Percentiles rank a stretch among this genome's conserved stretches.
Conservation (phyloP, 2,797 vertebrate species). For the Platalea minor region DNA sequence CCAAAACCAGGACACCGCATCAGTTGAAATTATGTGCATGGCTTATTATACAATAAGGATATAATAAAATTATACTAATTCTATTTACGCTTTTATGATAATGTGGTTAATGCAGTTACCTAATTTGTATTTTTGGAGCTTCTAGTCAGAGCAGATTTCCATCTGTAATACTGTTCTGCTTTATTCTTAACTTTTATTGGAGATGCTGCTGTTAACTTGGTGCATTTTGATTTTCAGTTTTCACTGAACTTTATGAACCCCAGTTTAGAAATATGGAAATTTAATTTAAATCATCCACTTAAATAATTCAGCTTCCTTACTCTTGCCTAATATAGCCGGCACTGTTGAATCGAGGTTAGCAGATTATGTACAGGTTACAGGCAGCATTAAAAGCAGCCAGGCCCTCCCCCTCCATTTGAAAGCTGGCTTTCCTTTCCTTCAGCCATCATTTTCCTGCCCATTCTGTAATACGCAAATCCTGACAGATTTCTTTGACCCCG, state of each 20-base stretch:
- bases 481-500: neutral
- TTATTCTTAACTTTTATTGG: neutral
- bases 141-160: neutral
- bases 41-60: neutral
- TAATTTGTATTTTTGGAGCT: neutral
- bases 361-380: neutral
- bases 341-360: neutral
- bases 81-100: neutral
- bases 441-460: neutral
- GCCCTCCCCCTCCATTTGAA: neutral
- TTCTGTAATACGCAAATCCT: neutral
- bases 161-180: neutral
- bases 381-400: neutral
- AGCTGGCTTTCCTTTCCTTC: neutral
- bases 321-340: neutral
- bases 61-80: neutral
- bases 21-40: neutral
- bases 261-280: neutral
- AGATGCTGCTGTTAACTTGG: neutral
- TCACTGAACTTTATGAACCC: neutral
- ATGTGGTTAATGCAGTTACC: neutral
- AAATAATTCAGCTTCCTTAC: neutral
- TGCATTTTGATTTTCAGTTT: neutral
- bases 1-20: neutral
- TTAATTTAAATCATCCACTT: neutral